These are phyloP conservation scores for Anolis sagrei DNA, from an alignment of 2,113 vertebrate genomes.

Conservation along the genomic window DNA sequence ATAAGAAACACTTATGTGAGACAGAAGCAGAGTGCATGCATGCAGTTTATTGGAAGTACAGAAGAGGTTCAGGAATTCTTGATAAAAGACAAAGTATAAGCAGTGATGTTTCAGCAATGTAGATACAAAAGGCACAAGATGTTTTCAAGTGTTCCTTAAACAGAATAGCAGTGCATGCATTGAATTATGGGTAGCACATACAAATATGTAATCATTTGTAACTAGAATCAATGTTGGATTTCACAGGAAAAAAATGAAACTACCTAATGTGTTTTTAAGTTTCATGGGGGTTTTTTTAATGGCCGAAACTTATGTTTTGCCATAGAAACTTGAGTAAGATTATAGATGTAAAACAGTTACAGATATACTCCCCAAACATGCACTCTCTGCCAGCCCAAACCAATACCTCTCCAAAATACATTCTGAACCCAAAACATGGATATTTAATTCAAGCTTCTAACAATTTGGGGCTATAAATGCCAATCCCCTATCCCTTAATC, in stretches of 20 bases:
- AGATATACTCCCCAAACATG: background rate
- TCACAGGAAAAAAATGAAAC: background rate
- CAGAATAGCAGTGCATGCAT: conserved; percentile 11
- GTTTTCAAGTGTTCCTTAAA: background rate
- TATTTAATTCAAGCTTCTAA: background rate
- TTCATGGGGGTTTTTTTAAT: background rate
- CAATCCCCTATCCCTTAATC: background rate
- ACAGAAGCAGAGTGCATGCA: conserved; percentile 13
- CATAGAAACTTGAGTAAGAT: background rate
- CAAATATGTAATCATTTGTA: background rate
- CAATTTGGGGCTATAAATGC: background rate
- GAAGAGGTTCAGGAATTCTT: conserved; percentile 1
- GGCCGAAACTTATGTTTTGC: background rate
- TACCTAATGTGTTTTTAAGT: background rate
- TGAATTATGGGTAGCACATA: conserved; percentile 1
- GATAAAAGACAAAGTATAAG: conserved; percentile 18
- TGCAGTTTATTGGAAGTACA: conserved; percentile 38
- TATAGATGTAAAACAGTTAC: background rate
- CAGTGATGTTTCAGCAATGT: background rate
- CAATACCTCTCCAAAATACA: background rate
- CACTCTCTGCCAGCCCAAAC: background rate
- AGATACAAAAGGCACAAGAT: background rate
- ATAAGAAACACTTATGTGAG: conserved; percentile 14
- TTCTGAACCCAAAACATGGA: background rate
- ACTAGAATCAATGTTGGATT: conserved; percentile 1